Evolutionary conservation across 2,113 vertebrate species (phyloP).

Genomic region (Alexandromys fortis): DNA sequence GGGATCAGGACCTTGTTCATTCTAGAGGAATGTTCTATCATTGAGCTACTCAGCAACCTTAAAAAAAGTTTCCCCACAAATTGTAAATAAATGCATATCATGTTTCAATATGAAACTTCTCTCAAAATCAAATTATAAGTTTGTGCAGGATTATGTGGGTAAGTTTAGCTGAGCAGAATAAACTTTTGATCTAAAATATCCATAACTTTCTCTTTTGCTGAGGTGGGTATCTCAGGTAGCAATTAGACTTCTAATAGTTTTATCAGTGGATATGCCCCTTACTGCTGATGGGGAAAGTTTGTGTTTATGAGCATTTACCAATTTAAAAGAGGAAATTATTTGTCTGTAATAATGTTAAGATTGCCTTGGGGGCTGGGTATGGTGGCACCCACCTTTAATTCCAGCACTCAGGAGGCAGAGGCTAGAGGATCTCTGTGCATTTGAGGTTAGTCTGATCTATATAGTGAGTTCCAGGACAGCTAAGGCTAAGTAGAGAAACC

Average conservation of each 20-base stretch:
- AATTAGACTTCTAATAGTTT: slow-evolving; percentile 33
- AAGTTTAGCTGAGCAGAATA: slow-evolving; percentile 56
- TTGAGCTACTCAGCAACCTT: background rate
- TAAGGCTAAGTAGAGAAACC: background rate
- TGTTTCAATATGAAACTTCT: slow-evolving; percentile 49
- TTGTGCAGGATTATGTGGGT: slow-evolving; percentile 25
- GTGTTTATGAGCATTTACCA: slow-evolving; percentile 41
- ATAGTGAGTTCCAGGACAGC: background rate
- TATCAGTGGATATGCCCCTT: slow-evolving; percentile 47
- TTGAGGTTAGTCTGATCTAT: background rate
- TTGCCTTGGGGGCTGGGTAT: background rate
- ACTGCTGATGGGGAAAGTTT: background rate
- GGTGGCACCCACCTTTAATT: background rate
- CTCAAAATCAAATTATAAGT: slow-evolving; percentile 43
- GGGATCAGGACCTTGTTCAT: background rate
- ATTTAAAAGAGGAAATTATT: slow-evolving; percentile 30
- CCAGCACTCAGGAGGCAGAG: background rate
- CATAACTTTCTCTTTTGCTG: slow-evolving; percentile 5
- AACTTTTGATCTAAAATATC: slow-evolving; percentile 48
- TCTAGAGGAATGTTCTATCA: background rate
- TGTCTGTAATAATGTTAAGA: slow-evolving; percentile 65
- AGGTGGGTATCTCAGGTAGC: slow-evolving; percentile 37
- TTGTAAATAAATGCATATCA: slow-evolving; percentile 41
- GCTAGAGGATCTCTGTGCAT: background rate
- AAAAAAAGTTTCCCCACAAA: slow-evolving; percentile 31